Evolutionary conservation across 2,888 invertebrate species (phyloP).

Genomic region (Mimachlamys varia): DNA sequence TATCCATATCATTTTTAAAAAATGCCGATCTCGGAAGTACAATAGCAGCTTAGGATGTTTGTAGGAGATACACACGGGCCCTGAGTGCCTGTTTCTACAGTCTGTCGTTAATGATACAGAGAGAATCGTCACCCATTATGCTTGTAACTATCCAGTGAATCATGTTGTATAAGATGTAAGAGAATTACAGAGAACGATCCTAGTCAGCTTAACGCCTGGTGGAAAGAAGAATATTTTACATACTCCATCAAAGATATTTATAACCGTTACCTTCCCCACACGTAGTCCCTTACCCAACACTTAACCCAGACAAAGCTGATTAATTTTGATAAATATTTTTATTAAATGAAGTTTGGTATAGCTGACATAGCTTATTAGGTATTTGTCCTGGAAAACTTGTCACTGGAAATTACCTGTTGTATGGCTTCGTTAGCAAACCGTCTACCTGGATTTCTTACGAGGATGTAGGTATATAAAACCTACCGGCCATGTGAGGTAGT

Average conservation of each 20-base stretch:
- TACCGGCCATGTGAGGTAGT: neutral
- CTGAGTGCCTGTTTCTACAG: neutral
- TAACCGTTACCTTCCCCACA: neutral
- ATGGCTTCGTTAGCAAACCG: neutral
- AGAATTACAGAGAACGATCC: neutral
- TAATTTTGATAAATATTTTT: neutral
- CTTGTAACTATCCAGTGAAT: constrained; percentile 14
- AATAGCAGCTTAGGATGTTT: too few species aligned
- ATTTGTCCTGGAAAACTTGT: neutral
- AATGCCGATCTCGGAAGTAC: too few species aligned
- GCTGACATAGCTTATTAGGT: neutral
- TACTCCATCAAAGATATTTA: too few species aligned
- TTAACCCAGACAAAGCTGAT: neutral
- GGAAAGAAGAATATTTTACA: neutral
- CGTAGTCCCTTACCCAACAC: neutral
- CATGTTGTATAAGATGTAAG: neutral
- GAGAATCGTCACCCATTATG: neutral
- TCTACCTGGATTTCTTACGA: constrained; percentile 10
- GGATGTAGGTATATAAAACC: neutral
- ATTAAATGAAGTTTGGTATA: neutral
- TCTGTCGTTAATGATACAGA: neutral
- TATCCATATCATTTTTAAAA: too few species aligned
- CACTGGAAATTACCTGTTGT: neutral
- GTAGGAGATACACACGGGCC: too few species aligned
- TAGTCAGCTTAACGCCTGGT: neutral